Evolutionary conservation across 2,888 invertebrate species (phyloP), one percentile per base, ranked within the genome.

Genomic region (Drosophila tanythrix): DNA sequence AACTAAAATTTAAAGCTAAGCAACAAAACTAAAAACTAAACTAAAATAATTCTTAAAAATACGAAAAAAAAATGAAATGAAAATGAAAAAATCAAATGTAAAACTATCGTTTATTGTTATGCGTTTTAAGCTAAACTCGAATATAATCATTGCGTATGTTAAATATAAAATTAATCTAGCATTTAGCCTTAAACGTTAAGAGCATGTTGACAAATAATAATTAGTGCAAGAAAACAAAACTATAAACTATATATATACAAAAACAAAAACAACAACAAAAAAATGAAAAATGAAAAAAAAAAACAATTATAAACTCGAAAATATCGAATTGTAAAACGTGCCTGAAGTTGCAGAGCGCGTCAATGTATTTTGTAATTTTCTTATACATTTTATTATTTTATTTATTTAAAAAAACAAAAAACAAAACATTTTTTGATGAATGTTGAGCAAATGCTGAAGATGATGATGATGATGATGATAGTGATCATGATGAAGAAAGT

Each of bases 101-200:
- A 69, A 83, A 71, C 66, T 81, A 84, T 84, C 78, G 75, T 85
- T 79, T 83, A 83, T 83, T 83, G 84, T 84, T 87, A 87, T 87
- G 82, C 85, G 88, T 85, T 85, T 74, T 87, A 85, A 81, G 85
- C 76, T 84, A 84, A 85, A 82, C 82, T 84, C 81, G 84, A 79
- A 76, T 82, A 81, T 79, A 84, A 82, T 71, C 77, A 67, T 36
- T 53, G 51, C 70, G 55, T 72, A 75, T 74, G 65, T 79, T 86
- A 79, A 79, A 76, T 64, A 60, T 76, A 73, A 78, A 87, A 85
- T 82, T 81, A 87, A 84, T 73, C 38, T 84, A 84, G 76, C 46
- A 21, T 25, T 74, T 75, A 85, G 76, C 60, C 29, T 63, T 69
- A 72, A 59, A 27, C 31, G 48, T 67, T 84, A 85, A 88, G 87